Evolutionary conservation across 2,113 vertebrate species (phyloP).

Genomic region (Arenaria interpres): DNA sequence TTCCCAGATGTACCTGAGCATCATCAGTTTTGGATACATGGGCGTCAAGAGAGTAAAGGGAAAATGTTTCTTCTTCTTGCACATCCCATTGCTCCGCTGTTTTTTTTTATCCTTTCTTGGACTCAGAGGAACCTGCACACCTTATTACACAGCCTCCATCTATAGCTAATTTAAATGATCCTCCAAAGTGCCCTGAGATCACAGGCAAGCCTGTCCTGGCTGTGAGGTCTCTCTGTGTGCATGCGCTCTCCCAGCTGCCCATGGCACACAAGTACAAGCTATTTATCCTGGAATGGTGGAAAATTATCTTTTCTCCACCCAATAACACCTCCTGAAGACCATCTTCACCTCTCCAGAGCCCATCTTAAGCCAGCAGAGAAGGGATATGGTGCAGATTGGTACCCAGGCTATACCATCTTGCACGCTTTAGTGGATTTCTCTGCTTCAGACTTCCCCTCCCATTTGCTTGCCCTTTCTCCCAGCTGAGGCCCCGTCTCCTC

Average conservation of each 20-base stretch:
- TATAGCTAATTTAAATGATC: neutral
- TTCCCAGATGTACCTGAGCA: neutral
- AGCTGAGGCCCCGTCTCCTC: neutral
- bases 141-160: neutral
- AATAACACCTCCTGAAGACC: neutral
- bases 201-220: neutral
- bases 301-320: neutral
- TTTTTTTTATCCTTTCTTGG: neutral
- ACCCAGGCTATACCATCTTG: neutral
- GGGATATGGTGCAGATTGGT: neutral
- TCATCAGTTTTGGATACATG: rapidly evolving
- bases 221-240: neutral
- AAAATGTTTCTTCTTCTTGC: neutral
- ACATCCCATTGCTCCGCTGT: neutral
- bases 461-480: neutral
- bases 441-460: neutral
- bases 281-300: neutral
- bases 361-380: neutral
- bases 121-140: neutral
- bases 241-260: neutral
- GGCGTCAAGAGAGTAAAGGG: neutral
- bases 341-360: neutral
- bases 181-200: neutral
- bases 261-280: neutral
- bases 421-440: neutral